phyloP scores from a whole-genome alignment of 2,888 invertebrate genomes.

The Drosophila merina region DNA sequence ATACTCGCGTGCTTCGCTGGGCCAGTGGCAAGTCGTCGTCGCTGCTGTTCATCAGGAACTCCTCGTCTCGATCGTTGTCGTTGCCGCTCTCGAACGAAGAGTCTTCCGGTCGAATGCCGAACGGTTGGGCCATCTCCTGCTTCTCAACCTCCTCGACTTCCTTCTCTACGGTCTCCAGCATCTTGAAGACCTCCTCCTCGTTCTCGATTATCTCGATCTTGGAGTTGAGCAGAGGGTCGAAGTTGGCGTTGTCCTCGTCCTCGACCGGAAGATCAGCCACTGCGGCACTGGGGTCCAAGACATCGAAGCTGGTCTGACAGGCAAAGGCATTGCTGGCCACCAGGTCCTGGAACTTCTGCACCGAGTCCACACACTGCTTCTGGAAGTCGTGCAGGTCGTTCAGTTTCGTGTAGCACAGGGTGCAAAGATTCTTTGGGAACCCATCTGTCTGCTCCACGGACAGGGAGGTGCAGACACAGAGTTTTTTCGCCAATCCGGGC shows the following conservation, averaged over 20 bases:
- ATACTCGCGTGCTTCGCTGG: conserved; percentile 45
- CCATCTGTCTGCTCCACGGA: conserved; percentile 78
- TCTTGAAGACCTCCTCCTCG: conserved; percentile 80
- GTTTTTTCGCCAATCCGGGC: conserved; percentile 77
- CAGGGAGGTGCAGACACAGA: conserved; percentile 78
- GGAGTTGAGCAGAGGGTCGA: conserved; percentile 76
- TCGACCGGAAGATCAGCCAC: conserved; percentile 52
- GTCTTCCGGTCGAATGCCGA: conserved; percentile 23
- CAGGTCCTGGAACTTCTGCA: conserved; percentile 70
- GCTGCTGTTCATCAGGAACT: conserved; percentile 59
- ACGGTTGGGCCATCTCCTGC: conserved; percentile 35
- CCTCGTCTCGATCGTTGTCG: conserved; percentile 59
- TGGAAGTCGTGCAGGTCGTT: conserved; percentile 80
- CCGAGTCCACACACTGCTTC: conserved; percentile 73
- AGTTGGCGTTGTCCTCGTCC: conserved; percentile 72
- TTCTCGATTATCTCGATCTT: conserved; percentile 79
- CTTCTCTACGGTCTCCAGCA: conserved; percentile 78
- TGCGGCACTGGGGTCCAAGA: conserved; percentile 53
- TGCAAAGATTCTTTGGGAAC: conserved; percentile 77
- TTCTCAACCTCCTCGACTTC: conserved; percentile 70
- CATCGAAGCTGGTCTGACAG: conserved; percentile 54
- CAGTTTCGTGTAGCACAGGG: conserved; percentile 70
- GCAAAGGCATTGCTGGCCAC: conserved; percentile 52
- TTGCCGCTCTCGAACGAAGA: conserved; percentile 46
- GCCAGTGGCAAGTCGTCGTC: conserved; percentile 77